phyloP scores from a whole-genome alignment of 2,888 invertebrate species.

The Prionchulus punctatus region DNA sequence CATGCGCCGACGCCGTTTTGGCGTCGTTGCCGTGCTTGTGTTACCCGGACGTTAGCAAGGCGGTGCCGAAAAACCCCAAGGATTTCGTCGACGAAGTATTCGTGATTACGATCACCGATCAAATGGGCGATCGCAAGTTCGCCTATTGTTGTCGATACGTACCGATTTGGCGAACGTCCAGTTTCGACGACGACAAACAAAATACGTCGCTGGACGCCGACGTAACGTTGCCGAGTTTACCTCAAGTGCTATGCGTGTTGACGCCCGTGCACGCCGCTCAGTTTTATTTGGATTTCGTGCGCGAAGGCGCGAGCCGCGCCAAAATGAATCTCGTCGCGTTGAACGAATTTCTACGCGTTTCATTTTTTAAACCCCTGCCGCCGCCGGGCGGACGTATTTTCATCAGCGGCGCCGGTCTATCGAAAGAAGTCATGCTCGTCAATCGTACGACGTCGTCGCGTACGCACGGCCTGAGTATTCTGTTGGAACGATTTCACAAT shows the following conservation, averaged over 20 bases:
- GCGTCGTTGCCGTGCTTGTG: conserved; percentile 7
- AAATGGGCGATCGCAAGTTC: conserved; percentile 8
- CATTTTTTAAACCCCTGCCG: background rate
- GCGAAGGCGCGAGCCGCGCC: background rate
- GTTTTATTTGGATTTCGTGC: conserved; percentile 3
- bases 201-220: background rate
- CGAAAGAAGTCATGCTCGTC: background rate
- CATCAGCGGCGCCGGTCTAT: background rate
- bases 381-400: background rate
- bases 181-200: background rate
- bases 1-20: background rate
- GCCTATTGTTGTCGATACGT: conserved; percentile 12
- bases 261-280: conserved; percentile 5
- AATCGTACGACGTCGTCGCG: background rate
- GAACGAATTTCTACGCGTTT: background rate
- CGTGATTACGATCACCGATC: conserved; percentile 10
- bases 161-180: background rate
- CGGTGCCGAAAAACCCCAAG: background rate
- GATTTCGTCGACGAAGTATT: conserved; percentile 6
- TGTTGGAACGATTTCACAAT: background rate
- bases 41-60: conserved; percentile 8
- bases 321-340: background rate
- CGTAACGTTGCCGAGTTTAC: conserved; percentile 3
- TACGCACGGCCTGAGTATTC: background rate
- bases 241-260: conserved; percentile 5